A percentile compares a stretch with the other conserved stretches of the same genome.
These are phyloP conservation scores for Crocallis elinguaria DNA, from an alignment of 2,888 invertebrate genomes.

Conservation along the genomic window DNA sequence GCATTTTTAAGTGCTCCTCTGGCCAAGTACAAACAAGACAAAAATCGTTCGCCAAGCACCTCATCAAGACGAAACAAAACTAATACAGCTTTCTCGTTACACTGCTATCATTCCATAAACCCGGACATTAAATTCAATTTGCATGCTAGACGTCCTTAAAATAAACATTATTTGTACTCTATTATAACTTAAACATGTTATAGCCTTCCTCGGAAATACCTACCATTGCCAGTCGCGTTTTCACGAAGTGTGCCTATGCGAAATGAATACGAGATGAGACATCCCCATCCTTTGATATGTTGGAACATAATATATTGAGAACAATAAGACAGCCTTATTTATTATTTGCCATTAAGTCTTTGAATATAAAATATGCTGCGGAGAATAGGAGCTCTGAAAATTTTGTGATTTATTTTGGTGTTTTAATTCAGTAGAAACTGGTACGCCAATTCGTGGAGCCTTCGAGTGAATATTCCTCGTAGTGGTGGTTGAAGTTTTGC, in stretches of 20 bases:
- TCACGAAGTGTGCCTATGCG: slow-evolving; percentile 66
- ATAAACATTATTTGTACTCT: slow-evolving; percentile 28
- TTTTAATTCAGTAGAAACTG: slow-evolving; percentile 1
- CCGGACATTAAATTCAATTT: too few species aligned
- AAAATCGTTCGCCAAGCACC: too few species aligned
- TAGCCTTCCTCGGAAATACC: slow-evolving; percentile 37
- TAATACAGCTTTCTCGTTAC: too few species aligned
- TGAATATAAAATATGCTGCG: slow-evolving; percentile 18
- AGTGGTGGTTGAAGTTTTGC: too few species aligned
- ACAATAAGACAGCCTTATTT: slow-evolving; percentile 65
- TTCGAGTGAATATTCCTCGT: too few species aligned
- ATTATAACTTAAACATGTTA: slow-evolving; percentile 34
- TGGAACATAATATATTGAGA: slow-evolving; percentile 33
- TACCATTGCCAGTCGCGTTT: slow-evolving; percentile 59
- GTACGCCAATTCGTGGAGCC: too few species aligned
- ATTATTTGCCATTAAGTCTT: slow-evolving; percentile 57
- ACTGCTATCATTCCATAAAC: not conserved
- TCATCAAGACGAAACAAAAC: too few species aligned
- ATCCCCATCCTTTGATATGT: slow-evolving; percentile 61
- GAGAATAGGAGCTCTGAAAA: slow-evolving; percentile 1
- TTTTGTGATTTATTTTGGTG: slow-evolving; percentile 8
- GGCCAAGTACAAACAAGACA: too few species aligned
- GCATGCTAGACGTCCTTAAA: not conserved
- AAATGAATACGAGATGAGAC: slow-evolving; percentile 65
- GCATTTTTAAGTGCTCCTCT: too few species aligned